phyloP scores from a whole-genome alignment of 2,797 vertebrate species.

The Spheniscus humboldti region DNA sequence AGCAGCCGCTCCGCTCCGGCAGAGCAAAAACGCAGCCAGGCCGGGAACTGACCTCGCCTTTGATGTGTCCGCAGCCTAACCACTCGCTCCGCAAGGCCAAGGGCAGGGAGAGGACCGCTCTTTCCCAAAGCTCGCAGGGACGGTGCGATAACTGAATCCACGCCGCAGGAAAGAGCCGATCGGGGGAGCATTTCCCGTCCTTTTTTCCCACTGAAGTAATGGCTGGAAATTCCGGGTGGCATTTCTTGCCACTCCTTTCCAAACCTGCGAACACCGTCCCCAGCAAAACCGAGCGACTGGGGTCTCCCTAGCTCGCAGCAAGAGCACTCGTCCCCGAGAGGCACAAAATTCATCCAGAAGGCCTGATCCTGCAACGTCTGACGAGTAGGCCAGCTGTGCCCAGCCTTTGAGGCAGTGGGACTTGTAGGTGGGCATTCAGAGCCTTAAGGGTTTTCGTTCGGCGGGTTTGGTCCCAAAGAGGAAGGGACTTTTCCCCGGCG shows the following conservation, averaged over 20 bases:
- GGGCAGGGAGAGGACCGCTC: neutral
- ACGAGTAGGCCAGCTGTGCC: neutral
- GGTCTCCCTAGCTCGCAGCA: neutral
- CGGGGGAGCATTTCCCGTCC: neutral
- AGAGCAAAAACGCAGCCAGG: neutral
- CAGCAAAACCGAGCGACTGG: neutral
- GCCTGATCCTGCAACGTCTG: neutral
- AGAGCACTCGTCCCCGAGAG: neutral
- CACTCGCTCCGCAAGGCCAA: neutral
- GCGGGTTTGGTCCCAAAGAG: fast-evolving
- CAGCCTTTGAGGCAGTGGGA: neutral
- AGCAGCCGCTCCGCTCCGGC: neutral
- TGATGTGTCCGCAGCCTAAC: neutral
- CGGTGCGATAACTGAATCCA: fast-evolving
- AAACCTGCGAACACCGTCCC: neutral
- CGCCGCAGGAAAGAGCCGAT: neutral
- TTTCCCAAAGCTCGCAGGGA: neutral
- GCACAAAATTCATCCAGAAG: neutral
- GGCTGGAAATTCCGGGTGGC: neutral
- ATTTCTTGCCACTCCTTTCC: neutral
- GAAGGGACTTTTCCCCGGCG: fast-evolving
- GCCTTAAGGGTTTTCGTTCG: neutral
- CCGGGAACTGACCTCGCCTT: neutral
- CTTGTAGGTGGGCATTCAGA: neutral
- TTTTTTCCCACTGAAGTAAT: neutral